Conservation (phyloP, 1,140 invertebrate genomes). For the Ceratina calcarata region DNA sequence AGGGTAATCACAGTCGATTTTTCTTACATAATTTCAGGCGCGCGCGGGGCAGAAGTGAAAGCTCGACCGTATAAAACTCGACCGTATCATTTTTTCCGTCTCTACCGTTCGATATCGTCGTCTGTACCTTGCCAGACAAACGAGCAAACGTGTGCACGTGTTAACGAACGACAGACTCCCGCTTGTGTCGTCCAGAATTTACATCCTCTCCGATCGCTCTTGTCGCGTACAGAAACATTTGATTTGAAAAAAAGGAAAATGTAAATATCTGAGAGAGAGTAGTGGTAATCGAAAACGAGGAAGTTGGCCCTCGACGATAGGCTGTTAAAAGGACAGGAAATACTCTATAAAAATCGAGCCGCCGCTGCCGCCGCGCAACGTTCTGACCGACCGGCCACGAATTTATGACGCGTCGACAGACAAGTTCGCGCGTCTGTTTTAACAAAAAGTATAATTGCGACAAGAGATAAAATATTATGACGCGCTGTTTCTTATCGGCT, state of each 20-base stretch:
- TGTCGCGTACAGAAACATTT: too few relatives aligned
- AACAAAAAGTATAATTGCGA: background rate
- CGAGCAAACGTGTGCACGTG: background rate
- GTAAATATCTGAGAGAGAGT: background rate
- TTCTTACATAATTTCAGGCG: slow-evolving; percentile 15
- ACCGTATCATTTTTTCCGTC: background rate
- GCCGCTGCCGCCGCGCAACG: too few relatives aligned
- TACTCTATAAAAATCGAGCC: slow-evolving; percentile 26
- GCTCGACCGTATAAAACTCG: slow-evolving; percentile 1
- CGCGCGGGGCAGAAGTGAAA: slow-evolving; percentile 15
- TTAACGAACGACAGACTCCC: background rate
- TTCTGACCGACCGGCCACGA: background rate
- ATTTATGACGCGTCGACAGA: background rate
- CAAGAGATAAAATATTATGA: too few relatives aligned
- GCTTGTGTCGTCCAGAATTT: slow-evolving; percentile 11
- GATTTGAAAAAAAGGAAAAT: background rate
- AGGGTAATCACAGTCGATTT: slow-evolving; percentile 17
- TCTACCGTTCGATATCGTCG: background rate
- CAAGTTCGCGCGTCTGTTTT: background rate
- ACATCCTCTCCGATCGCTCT: too few relatives aligned
- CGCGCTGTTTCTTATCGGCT: too few relatives aligned
- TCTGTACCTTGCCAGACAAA: slow-evolving; percentile 21
- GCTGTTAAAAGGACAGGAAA: slow-evolving; percentile 26
- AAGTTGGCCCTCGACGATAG: background rate
- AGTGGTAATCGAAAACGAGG: slow-evolving; percentile 1